These are phyloP conservation scores for Galagoides demidoff DNA, from an alignment of 2,797 vertebrate genomes.

Conservation along the genomic window DNA sequence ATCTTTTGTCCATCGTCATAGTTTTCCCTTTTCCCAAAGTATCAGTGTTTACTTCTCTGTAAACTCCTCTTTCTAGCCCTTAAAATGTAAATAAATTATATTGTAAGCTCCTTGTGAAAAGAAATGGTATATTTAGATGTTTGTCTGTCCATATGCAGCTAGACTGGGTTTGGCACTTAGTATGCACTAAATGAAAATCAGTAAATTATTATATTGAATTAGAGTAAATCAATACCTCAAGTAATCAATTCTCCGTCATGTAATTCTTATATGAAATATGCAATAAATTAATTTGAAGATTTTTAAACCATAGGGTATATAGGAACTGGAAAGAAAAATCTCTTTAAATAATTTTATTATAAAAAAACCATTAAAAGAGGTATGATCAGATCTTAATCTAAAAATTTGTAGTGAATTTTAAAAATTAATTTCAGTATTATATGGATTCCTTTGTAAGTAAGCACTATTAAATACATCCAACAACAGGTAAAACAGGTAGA, in stretches of 20 bases:
- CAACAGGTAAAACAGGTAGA: not conserved
- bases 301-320: not conserved
- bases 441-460: not conserved
- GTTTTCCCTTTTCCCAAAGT: not conserved
- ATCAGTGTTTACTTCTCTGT: not conserved
- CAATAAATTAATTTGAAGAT: not conserved
- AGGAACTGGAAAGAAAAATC: not conserved
- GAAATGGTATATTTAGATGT: not conserved
- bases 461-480: not conserved
- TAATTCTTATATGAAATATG: not conserved
- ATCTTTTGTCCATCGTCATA: not conserved
- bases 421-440: not conserved
- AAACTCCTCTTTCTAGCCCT: not conserved
- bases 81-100: not conserved
- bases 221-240: slow-evolving; percentile 45
- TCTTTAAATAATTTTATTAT: slow-evolving; percentile 12
- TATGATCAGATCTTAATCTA: not conserved
- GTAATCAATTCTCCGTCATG: not conserved
- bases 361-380: not conserved
- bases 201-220: slow-evolving; percentile 18
- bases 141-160: not conserved
- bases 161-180: not conserved
- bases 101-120: not conserved
- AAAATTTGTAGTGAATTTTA: not conserved
- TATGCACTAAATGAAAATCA: not conserved